phyloP scores from a whole-genome alignment of 2,797 vertebrate genomes.

The Perdix hodgsoniae region DNA sequence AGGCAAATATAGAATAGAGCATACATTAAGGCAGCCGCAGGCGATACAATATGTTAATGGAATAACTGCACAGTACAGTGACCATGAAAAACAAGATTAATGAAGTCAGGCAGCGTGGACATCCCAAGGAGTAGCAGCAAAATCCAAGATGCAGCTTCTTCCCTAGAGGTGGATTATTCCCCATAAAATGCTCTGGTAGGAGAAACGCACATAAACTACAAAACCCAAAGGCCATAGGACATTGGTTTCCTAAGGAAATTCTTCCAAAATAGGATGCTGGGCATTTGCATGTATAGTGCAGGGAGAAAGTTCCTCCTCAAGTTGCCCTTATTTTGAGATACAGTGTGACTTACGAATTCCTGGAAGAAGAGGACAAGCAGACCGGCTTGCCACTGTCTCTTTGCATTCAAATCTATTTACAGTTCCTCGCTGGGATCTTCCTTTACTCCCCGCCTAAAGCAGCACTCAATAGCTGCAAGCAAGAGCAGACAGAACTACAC shows the following conservation, averaged over 20 bases:
- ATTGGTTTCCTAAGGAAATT: not conserved
- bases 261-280: not conserved
- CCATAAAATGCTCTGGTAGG: not conserved
- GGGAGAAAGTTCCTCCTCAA: not conserved
- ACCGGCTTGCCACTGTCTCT: not conserved
- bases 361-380: not conserved
- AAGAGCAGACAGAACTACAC: not conserved
- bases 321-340: not conserved
- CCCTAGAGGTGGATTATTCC: not conserved
- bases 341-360: not conserved
- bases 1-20: conserved; percentile 54
- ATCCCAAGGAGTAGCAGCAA: conserved; percentile 9
- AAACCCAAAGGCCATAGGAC: not conserved
- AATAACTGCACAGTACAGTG: conserved; percentile 65
- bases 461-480: not conserved
- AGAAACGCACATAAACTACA: not conserved
- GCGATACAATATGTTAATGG: conserved; percentile 70
- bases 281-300: not conserved
- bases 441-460: not conserved
- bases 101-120: conserved; percentile 45
- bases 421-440: not conserved
- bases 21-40: conserved; percentile 47
- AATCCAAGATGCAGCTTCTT: conserved; percentile 10
- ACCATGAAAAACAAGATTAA: conserved; percentile 68
- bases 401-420: no score